Conservation (phyloP, 2,797 vertebrate genomes). For the Xenops minutus region DNA sequence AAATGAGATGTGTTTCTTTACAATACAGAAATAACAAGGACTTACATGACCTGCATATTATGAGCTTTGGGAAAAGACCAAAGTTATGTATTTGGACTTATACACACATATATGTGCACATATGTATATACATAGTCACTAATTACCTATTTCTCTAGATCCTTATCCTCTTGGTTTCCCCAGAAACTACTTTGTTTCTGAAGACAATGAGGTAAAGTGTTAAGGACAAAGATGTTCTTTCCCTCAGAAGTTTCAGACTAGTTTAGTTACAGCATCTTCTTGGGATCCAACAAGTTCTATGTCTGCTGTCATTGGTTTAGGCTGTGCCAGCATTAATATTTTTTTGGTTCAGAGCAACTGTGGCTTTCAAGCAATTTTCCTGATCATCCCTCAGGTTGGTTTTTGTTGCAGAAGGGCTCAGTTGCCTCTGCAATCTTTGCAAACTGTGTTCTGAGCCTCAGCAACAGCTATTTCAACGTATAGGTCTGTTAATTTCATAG, state of each 20-base stretch:
- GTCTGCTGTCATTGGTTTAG: background rate
- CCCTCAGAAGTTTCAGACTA: background rate
- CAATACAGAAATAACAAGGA: background rate
- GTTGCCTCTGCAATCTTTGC: background rate
- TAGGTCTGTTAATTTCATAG: background rate
- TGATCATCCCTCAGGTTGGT: background rate
- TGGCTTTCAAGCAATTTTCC: background rate
- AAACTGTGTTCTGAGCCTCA: background rate
- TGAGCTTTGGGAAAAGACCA: background rate
- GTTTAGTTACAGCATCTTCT: background rate
- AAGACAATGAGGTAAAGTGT: background rate
- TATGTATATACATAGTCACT: background rate
- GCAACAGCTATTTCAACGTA: background rate
- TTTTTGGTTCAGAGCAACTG: background rate
- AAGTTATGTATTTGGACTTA: background rate
- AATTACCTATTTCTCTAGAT: background rate
- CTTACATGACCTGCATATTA: background rate
- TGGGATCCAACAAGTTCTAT: background rate
- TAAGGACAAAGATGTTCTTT: background rate
- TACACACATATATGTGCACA: accelerated
- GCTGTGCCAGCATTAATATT: background rate
- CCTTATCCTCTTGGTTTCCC: background rate
- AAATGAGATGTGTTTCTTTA: background rate
- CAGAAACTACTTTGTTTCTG: background rate
- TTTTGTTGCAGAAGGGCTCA: background rate